These are phyloP conservation scores for Hystrix cristata DNA, from an alignment of 2,113 vertebrate genomes.

Conservation along the genomic window DNA sequence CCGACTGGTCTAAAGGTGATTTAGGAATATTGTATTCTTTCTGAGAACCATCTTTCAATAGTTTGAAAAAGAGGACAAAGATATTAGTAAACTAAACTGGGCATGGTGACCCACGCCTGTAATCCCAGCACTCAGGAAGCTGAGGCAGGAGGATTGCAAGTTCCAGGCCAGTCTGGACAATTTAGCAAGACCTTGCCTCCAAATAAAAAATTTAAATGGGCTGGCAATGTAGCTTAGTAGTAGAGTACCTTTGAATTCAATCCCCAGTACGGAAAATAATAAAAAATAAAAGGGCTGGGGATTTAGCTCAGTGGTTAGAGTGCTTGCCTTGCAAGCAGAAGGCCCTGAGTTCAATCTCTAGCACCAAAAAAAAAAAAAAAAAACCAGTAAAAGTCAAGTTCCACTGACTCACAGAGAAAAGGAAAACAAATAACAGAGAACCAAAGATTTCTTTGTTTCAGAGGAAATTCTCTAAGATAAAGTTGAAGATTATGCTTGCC, in stretches of 20 bases:
- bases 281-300: neutral
- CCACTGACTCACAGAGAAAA: neutral
- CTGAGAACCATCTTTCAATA: too few relatives aligned
- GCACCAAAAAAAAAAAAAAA: neutral
- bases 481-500: neutral
- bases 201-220: neutral
- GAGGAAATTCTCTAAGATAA: neutral
- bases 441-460: neutral
- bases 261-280: neutral
- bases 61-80: too few relatives aligned
- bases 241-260: neutral
- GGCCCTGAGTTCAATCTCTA: neutral
- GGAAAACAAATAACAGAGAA: neutral
- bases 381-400: neutral
- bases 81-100: too few relatives aligned
- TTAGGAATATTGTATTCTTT: too few relatives aligned
- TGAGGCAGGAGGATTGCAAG: neutral
- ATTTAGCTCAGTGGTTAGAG: neutral
- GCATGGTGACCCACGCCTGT: rapidly evolving
- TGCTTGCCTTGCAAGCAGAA: too few relatives aligned
- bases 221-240: neutral
- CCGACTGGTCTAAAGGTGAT: too few relatives aligned
- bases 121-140: neutral
- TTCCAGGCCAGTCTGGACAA: neutral
- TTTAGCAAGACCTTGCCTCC: neutral